phyloP scores from a whole-genome alignment of 2,797 vertebrate genomes.

The Balearica regulorum region DNA sequence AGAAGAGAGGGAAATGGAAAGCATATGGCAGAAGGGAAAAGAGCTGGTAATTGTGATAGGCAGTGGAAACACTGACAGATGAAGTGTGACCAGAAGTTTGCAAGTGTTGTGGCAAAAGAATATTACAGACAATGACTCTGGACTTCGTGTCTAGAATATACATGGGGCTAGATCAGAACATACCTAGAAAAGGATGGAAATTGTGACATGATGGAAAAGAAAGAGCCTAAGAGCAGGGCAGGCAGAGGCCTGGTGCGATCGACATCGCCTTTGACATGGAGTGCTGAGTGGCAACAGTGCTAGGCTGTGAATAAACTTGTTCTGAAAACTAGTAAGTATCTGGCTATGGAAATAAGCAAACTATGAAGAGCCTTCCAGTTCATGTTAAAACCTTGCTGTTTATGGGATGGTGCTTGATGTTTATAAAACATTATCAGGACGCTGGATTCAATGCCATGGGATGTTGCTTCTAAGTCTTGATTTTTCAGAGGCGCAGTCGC shows the following conservation, averaged over 20 bases:
- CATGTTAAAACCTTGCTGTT: not conserved
- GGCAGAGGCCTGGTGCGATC: not conserved
- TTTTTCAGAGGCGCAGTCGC: not conserved
- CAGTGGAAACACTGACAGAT: not conserved
- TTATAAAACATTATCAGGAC: not conserved
- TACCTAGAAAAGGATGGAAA: not conserved
- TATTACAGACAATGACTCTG: not conserved
- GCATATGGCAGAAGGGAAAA: not conserved
- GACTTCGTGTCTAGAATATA: not conserved
- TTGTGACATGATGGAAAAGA: not conserved
- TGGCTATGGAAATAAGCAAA: not conserved
- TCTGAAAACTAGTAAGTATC: not conserved
- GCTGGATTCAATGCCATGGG: not conserved
- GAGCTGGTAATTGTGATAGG: not conserved
- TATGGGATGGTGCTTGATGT: not conserved
- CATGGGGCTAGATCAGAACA: not conserved
- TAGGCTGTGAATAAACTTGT: not conserved
- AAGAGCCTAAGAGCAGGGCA: not conserved
- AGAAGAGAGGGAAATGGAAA: not conserved
- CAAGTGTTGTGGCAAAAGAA: not conserved
- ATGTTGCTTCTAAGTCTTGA: not conserved
- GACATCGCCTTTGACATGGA: rapidly evolving
- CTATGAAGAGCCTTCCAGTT: not conserved
- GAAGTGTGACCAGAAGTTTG: not conserved
- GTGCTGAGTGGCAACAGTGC: not conserved